phyloP scores from a whole-genome alignment of 2,113 vertebrate genomes.

The Chlorodrepanis virens region DNA sequence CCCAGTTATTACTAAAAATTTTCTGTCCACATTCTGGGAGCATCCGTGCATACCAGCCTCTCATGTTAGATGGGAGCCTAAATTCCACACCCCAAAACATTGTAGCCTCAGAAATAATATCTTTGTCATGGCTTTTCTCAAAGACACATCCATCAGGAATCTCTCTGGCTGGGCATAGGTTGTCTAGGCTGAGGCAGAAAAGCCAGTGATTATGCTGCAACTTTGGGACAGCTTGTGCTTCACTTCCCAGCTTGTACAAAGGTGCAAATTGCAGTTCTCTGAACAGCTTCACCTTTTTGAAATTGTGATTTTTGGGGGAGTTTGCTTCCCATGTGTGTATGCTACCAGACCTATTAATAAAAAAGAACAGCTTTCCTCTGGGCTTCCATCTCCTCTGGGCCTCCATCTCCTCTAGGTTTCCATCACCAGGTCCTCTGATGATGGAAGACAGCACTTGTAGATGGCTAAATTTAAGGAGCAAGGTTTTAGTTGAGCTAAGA shows the following conservation, averaged over 20 bases:
- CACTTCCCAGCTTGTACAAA: not conserved
- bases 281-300: not conserved
- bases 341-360: not conserved
- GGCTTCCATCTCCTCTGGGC: not conserved
- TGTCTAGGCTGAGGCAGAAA: not conserved
- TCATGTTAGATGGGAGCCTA: not conserved
- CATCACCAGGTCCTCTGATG: not conserved
- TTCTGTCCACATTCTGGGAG: not conserved
- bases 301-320: not conserved
- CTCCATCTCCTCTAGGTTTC: not conserved
- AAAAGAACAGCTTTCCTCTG: not conserved
- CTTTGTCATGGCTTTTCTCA: not conserved
- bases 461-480: not conserved
- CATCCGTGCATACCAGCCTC: not conserved
- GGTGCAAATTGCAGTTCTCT: not conserved
- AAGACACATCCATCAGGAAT: not conserved
- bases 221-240: not conserved
- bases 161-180: not conserved
- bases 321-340: not conserved
- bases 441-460: not conserved
- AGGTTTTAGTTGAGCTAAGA: not conserved
- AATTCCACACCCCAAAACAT: not conserved
- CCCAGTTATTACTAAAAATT: not conserved
- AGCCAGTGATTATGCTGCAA: not conserved
- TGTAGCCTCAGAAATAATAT: not conserved